Evolutionary conservation across 2,113 vertebrate species (phyloP), one percentile per base, ranked within the genome.

Genomic region (Emydocephalus ijimae): DNA sequence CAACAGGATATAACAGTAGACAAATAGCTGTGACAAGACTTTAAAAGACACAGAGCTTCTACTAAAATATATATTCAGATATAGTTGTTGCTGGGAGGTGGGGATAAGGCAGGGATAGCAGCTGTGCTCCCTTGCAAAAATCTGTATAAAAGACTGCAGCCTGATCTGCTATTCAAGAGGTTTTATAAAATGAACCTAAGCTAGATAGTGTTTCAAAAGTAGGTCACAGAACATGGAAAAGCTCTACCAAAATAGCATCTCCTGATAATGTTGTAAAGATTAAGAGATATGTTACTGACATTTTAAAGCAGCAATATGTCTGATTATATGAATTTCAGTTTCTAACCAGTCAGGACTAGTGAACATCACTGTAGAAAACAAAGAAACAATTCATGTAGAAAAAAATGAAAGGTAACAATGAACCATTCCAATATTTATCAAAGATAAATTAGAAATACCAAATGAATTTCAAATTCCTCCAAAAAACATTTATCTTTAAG

Each of bases 331-430:
- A 97, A 93, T 18, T 69, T n/a, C 74, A 86, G 59, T 93, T 97
- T 95, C 95, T 96, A 97, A 94, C 91, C 24, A 94, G 94, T 96
- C 94, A 92, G 87, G 94, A 93, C 96, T 96, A 97, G 97, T 95
- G 95, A 97, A 95, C 50, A 91, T 97, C 94, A 96, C 93, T 96
- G 93, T 95, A 97, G 97, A 90, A 97, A 96, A 97, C 94, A 97
- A 97, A 97, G 96, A 92, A 97, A 96, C 92, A 87, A 43, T 43
- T 88, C 87, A 94, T 95, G 97, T 96, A 96, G 96, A 85, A 43
- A 90, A 61, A 89, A 96, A 96, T 43, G 92, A 95, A 91, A 95
- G 94, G 96, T 92, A 94, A 96, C 96, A 97, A 94, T 95, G 92
- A 95, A 96, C 89, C 96, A 95, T 88, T 91, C 55, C 85, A 91